Percentiles rank a stretch among this genome's conserved stretches.
Evolutionary conservation across 2,888 invertebrate genomes (phyloP).

Genomic region (Boloria selene): DNA sequence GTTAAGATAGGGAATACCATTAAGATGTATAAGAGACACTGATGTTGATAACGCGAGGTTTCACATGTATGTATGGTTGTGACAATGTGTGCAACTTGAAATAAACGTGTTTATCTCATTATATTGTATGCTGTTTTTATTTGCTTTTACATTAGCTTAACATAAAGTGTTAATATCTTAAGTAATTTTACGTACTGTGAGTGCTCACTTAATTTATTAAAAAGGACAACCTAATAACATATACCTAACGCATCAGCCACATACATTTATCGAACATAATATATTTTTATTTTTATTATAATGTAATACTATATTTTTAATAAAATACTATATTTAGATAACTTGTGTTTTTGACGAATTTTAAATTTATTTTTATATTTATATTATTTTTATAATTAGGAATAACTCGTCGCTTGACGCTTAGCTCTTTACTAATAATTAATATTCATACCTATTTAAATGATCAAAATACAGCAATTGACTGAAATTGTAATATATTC

Average conservation of each 20-base stretch:
- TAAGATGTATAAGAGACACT: conserved; percentile 32
- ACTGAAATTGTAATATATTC: too few species aligned
- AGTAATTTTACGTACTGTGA: conserved; percentile 15
- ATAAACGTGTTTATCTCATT: conserved; percentile 77
- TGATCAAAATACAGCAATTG: too few species aligned
- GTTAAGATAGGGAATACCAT: conserved; percentile 39
- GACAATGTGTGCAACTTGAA: conserved; percentile 50
- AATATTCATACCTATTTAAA: too few species aligned
- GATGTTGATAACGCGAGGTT: conserved; percentile 44
- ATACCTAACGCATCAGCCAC: neutral
- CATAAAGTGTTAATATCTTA: conserved; percentile 28
- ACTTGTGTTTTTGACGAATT: too few species aligned
- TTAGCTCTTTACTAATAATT: too few species aligned
- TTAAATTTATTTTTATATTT: too few species aligned
- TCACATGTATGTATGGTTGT: conserved; percentile 64
- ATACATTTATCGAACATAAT: too few species aligned
- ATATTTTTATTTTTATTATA: too few species aligned
- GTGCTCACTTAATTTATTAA: conserved; percentile 25
- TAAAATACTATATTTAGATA: too few species aligned
- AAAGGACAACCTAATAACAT: conserved; percentile 20
- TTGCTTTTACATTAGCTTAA: conserved; percentile 44
- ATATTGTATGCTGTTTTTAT: conserved; percentile 64
- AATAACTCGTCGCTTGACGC: too few species aligned
- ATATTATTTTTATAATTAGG: too few species aligned
- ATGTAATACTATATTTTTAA: too few species aligned